These are phyloP conservation scores for Anoncus sp. DNA, from an alignment of 2,888 invertebrate genomes.

Conservation along the genomic window DNA sequence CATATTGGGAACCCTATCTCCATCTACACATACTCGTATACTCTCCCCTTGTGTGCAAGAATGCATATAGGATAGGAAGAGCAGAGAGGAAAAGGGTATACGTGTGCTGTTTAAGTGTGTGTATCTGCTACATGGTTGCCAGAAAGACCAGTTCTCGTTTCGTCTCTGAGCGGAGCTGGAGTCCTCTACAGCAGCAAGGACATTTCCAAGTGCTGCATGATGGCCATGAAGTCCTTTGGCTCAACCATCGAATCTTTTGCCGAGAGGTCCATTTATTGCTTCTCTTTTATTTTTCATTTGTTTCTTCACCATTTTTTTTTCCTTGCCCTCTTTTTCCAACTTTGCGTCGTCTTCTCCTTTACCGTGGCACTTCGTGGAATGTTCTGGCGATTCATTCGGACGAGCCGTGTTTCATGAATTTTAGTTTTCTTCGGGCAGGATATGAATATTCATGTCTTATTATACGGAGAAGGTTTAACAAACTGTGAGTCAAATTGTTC, in stretches of 20 bases:
- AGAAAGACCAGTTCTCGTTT: slow-evolving; percentile 29
- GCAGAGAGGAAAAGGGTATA: neutral
- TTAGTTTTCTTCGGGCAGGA: too few relatives aligned
- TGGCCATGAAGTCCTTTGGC: slow-evolving; percentile 15
- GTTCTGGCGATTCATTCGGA: too few relatives aligned
- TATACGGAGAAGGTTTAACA: too few relatives aligned
- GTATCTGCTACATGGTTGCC: slow-evolving; percentile 16
- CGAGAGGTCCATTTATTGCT: neutral
- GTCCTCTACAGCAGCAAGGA: slow-evolving; percentile 9
- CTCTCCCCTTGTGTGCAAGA: slow-evolving; percentile 19
- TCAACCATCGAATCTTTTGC: slow-evolving; percentile 11
- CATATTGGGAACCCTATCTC: too few relatives aligned
- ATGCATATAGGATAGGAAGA: slow-evolving; percentile 12
- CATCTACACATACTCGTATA: slow-evolving; percentile 9
- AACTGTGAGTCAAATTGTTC: too few relatives aligned
- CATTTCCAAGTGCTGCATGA: slow-evolving; percentile 18
- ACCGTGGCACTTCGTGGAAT: too few relatives aligned
- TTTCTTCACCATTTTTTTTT: slow-evolving; percentile 8
- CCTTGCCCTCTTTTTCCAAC: neutral
- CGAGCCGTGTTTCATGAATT: too few relatives aligned
- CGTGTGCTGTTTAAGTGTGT: neutral
- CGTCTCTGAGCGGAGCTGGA: slow-evolving; percentile 8
- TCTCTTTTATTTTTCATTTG: slow-evolving; percentile 17
- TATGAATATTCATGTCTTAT: too few relatives aligned
- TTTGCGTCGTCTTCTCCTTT: neutral